These are phyloP conservation scores for Catharus ustulatus DNA, from an alignment of 2,797 vertebrate genomes.

Conservation along the genomic window DNA sequence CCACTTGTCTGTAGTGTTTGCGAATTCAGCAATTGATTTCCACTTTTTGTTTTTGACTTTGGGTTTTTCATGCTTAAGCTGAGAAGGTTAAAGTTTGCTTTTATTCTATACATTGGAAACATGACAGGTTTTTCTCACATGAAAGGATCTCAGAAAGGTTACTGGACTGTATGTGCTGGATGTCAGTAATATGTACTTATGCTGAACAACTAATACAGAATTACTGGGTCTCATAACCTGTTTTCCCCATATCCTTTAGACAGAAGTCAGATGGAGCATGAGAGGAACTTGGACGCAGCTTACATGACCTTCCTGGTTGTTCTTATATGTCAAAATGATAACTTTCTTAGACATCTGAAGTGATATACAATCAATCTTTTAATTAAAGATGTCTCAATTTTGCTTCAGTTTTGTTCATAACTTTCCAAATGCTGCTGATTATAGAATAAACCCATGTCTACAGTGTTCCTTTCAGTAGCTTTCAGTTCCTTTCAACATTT, in stretches of 20 bases:
- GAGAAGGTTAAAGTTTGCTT: background rate
- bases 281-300: background rate
- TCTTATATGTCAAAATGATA: background rate
- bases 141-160: background rate
- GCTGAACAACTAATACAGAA: background rate
- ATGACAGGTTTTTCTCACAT: background rate
- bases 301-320: background rate
- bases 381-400: background rate
- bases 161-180: background rate
- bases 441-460: background rate
- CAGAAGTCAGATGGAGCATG: fast-evolving
- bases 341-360: background rate
- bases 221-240: background rate
- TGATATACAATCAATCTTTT: background rate
- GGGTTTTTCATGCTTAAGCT: background rate
- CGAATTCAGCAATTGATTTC: background rate
- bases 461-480: background rate
- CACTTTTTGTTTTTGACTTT: background rate
- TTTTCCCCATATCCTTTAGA: background rate
- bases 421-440: background rate
- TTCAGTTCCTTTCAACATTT: background rate
- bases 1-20: background rate
- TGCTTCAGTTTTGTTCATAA: background rate
- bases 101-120: background rate
- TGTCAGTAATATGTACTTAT: background rate